Evolutionary conservation across 2,888 invertebrate species (phyloP).

Genomic region (Papilio elwesi): DNA sequence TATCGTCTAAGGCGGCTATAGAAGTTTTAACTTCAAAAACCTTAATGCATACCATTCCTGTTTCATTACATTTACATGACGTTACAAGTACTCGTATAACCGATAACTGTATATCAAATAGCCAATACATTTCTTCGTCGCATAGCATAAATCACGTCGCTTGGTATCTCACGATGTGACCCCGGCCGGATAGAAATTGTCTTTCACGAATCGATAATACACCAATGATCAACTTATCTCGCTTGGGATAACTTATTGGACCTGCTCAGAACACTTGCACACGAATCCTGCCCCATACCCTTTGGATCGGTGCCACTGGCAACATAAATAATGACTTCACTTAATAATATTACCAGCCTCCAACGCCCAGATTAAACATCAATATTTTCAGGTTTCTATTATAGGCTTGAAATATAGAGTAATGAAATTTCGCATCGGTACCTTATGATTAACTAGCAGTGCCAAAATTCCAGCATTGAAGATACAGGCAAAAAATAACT

Average conservation of each 20-base stretch:
- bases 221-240: slow-evolving; percentile 33
- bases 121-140: slow-evolving; percentile 45
- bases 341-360: background rate
- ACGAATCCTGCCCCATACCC: background rate
- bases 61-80: slow-evolving; percentile 6
- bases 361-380: background rate
- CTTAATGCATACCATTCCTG: background rate
- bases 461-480: too few relatives aligned
- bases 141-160: slow-evolving; percentile 49
- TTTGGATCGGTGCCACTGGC: background rate
- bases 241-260: slow-evolving; percentile 17
- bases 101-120: slow-evolving; percentile 31
- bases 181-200: slow-evolving; percentile 60
- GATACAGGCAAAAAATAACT: too few relatives aligned
- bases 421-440: too few relatives aligned
- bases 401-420: too few relatives aligned
- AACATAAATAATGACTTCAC: background rate
- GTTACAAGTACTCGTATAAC: background rate
- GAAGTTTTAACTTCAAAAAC: background rate
- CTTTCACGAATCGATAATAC: slow-evolving; percentile 72
- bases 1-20: background rate
- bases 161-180: slow-evolving; percentile 50
- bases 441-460: too few relatives aligned
- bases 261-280: slow-evolving; percentile 1
- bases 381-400: background rate